phyloP scores from a whole-genome alignment of 2,113 vertebrate genomes.

The Barbus barbus region DNA sequence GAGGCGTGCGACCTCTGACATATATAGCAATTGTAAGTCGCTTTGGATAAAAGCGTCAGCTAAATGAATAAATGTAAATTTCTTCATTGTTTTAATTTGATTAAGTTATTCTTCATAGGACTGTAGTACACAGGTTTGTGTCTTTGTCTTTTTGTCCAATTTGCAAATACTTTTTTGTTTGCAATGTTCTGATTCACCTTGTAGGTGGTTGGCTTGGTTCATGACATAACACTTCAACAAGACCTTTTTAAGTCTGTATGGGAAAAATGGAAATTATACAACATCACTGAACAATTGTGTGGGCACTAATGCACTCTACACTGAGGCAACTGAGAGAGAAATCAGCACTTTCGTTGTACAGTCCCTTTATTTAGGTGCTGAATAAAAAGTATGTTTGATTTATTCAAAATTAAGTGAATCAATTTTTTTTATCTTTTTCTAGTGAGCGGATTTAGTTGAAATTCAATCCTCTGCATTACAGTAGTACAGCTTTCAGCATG shows the following conservation, averaged over 20 bases:
- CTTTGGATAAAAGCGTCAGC: no score
- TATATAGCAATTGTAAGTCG: no score
- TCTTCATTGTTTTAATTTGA: background rate
- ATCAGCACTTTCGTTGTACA: background rate
- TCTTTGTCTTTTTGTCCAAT: background rate
- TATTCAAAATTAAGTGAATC: background rate
- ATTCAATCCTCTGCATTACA: slow-evolving; percentile 3
- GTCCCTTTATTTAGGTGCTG: no score
- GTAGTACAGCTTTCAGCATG: slow-evolving; percentile 17
- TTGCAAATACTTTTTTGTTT: background rate
- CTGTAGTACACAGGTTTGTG: background rate
- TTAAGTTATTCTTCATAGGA: background rate
- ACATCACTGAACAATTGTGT: background rate
- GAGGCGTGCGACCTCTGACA: no score
- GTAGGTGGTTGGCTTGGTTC: background rate
- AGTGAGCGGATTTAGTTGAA: background rate
- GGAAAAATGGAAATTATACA: background rate
- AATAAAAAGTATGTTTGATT: background rate
- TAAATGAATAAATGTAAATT: background rate
- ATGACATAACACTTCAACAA: background rate
- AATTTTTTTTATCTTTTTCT: background rate
- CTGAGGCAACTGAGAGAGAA: background rate
- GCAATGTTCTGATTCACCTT: background rate
- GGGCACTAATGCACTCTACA: background rate
- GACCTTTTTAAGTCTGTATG: background rate